Evolutionary conservation across 1,140 invertebrate genomes (phyloP), one percentile per base, ranked within the genome.

Genomic region (Zaprionus africanus): DNA sequence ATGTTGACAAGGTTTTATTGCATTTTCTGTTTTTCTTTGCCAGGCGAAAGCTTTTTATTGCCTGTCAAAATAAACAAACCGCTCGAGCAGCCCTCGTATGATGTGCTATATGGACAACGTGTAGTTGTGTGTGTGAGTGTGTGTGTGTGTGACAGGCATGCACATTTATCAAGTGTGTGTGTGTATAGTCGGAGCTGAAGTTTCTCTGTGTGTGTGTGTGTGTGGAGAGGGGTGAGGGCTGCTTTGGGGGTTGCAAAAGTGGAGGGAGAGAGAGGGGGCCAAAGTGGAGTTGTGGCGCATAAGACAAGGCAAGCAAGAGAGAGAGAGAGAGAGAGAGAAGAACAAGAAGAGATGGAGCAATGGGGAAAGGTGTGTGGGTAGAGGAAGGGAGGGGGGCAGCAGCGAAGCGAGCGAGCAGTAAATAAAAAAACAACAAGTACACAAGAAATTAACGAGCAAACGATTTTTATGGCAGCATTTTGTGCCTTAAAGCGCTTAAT

Each of bases 401-500:
- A 54, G 79, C 54, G 13, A n/a, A 28, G 41, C 38, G 53, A 71
- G 22, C 38, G 56, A 28, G 70, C 81, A 84, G 85, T 90, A 90
- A 90, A 90, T 83, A 88, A 88, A 80, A 82, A 57, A 46, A 17
- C 15, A 41, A 81, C 78, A 80, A 68, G 82, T 75, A 81, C 63
- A 85, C 67, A 88, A 90, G 85, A 90, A 90, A 90, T 90, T 90
- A 90, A 90, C 85, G 85, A 90, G 85, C 85, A 90, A 90, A 90
- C 85, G 85, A 90, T 90, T 90, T 90, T 90, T 90, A 90, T 90
- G 81, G 85, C 85, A 90, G 85, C 71, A 90, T 90, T 90, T 86
- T 90, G 79, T 90, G 85, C 85, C 85, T 90, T 90, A 90, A 90
- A 90, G 85, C 85, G 85, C 85, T 90, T 90, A 90, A 90, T 90